Evolutionary conservation across 2,888 invertebrate species (phyloP), one percentile per base, ranked within the genome.

Genomic region (Ophion obscuratus): DNA sequence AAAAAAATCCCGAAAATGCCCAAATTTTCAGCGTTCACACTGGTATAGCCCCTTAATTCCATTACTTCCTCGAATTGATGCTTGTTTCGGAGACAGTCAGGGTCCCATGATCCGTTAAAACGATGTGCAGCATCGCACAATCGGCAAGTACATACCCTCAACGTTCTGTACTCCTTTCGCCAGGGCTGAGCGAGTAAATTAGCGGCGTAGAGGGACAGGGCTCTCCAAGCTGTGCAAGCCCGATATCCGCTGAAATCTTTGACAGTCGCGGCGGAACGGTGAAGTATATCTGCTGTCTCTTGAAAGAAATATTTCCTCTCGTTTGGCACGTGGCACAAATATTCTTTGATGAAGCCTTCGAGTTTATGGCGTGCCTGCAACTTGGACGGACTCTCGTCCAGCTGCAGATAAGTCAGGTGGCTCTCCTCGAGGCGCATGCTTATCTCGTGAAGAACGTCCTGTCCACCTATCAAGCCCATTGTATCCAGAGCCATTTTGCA

Each of bases 111-210:
- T 36, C 36, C 5, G 24, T 85, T 6, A 11, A 27, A 68, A 17
- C 5, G 17, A 36, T 20, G 14, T 20, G 5, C 17, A 67, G 44
- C 14, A 40, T 31, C 14, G 47, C 0, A 14, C 47, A 47, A 47
- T 47, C 47, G 6, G 14, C 20, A 47, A 61, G 59, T 71, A 91
- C 94, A 93, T 92, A 98, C 98, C 95, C 97, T 96, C 86, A 98
- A 96, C 86, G 96, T 96, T 89, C 96, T 95, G 93, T 97, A 98
- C 93, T 98, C 98, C 93, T 97, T 97, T 89, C 98, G 95, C 98
- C 98, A 98, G 5, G 98, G 98, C 92, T 98, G 98, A 17, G 97
- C 96, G 77, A 98, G 95, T 85, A 98, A 95, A 94, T 98, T 98
- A 81, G 96, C 97, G 2, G 98, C 98, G 93, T 98, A 98, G 88